Base-by-base conservation (phyloP, 2,113 vertebrate species). In the Sterrhoptilus dennistouni region DNA sequence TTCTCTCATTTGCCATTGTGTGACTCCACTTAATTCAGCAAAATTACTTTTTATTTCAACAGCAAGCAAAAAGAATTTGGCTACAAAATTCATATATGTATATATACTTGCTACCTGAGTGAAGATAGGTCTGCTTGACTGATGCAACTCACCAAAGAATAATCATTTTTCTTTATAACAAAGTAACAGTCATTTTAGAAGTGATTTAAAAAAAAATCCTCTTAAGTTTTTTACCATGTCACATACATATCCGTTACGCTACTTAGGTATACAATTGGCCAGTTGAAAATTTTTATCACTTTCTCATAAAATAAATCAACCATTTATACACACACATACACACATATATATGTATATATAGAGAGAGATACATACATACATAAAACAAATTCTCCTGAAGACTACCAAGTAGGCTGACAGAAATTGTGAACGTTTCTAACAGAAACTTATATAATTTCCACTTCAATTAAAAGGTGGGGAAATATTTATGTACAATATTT, bases 11-110 rank as follows among this genome's bases (percentile, higher is more conserved):
- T 95, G 38, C 33, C 35, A 35, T 60, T 61, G 36, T 50, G 33
- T 84, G 54, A 69, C 25, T 96, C 33, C 63, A 59, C 21, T 53
- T 84, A 27, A 83, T n/a, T 87, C 50, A 87, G 50, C 12, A 88
- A 95, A 87, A 78, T 59, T 94, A 63, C 22, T 83, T 80, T 50
- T 84, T 6, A 82, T 75, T 93, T 89, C 72, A 82, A 70, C 8
- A 87, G 29, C 29, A 77, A 79, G 38, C 47, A 33, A 69, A 78
- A 87, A 68, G 5, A 87, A 84, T 84, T 78, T 78, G 47, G 29
- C 14, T 53, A 63, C 25, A 83, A 83, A 81, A 59, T 78, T 87
- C n/a, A n/a, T n/a, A n/a, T n/a, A n/a, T n/a, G n/a, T n/a, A n/a
- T n/a, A n/a, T n/a, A n/a, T 66, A 13, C 29, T 82, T 74, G 8